phyloP scores from a whole-genome alignment of 2,113 vertebrate genomes.

The Panurus biarmicus region DNA sequence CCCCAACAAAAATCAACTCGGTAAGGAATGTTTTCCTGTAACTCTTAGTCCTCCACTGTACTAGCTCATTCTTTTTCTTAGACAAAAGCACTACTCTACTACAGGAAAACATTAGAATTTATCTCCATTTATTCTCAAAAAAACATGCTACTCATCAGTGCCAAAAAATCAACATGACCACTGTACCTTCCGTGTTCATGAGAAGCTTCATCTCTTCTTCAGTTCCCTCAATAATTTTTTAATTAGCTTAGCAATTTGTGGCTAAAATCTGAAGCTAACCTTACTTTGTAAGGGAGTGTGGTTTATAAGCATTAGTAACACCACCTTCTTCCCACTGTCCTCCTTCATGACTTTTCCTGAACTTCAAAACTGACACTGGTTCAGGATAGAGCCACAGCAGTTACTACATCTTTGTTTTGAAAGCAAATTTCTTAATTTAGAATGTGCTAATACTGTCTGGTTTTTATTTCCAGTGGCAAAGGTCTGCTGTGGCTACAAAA shows the following conservation, averaged over 20 bases:
- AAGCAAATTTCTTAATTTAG: neutral
- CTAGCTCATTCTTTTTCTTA: neutral
- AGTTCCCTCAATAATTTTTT: neutral
- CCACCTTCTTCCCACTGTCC: neutral
- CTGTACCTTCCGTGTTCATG: fast-evolving
- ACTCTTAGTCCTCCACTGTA: neutral
- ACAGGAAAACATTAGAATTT: neutral
- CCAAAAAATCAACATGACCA: neutral
- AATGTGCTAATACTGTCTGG: neutral
- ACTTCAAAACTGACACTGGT: neutral
- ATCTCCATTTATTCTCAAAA: neutral
- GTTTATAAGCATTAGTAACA: neutral
- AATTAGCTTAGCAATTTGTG: neutral
- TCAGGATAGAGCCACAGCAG: neutral
- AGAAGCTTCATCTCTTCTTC: neutral
- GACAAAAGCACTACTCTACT: neutral
- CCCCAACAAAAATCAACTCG: neutral
- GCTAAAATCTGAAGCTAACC: neutral
- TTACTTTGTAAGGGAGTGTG: neutral
- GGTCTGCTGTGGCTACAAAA: neutral
- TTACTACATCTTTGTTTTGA: neutral
- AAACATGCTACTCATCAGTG: neutral
- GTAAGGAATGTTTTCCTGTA: neutral
- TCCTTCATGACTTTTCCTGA: neutral
- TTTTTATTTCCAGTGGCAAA: neutral